A percentile compares a stretch with the other conserved stretches of the same genome.
Evolutionary conservation across 2,888 invertebrate genomes (phyloP).

Genomic region (Agrenia bidenticulata): DNA sequence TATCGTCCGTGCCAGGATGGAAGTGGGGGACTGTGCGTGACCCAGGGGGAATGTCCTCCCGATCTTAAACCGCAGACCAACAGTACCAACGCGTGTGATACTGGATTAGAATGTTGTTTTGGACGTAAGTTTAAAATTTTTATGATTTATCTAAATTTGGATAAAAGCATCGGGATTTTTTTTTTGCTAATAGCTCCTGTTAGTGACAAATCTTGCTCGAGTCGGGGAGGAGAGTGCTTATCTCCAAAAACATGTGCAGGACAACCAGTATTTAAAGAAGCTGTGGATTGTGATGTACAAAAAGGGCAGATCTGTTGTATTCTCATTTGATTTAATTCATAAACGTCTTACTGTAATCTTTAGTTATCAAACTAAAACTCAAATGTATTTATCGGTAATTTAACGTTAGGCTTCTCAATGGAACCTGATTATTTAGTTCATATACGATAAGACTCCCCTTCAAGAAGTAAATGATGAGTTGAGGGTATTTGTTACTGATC

Average conservation of each 20-base stretch:
- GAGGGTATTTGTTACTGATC: too few relatives aligned
- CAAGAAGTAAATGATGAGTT: too few relatives aligned
- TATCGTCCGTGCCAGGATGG: constrained; percentile 48
- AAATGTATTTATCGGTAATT: too few relatives aligned
- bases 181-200: constrained; percentile 31
- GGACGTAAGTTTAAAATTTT: constrained; percentile 33
- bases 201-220: constrained; percentile 38
- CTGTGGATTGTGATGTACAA: constrained; percentile 39
- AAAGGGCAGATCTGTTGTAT: constrained; percentile 48
- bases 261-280: constrained; percentile 31
- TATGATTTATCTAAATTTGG: neutral
- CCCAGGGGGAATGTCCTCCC: constrained; percentile 37
- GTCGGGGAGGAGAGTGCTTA: constrained; percentile 45
- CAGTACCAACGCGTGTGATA: constrained; percentile 32
- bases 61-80: constrained; percentile 30
- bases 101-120: constrained; percentile 46
- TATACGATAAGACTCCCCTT: too few relatives aligned
- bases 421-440: too few relatives aligned
- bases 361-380: too few relatives aligned
- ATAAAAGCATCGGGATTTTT: too few relatives aligned
- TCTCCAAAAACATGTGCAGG: constrained; percentile 28
- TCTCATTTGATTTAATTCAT: constrained; percentile 31
- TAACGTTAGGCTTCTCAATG: too few relatives aligned
- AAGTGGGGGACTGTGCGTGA: constrained; percentile 50
- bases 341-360: too few relatives aligned